These are phyloP conservation scores for Amphipyra berbera DNA, from an alignment of 2,888 invertebrate genomes.

Conservation along the genomic window DNA sequence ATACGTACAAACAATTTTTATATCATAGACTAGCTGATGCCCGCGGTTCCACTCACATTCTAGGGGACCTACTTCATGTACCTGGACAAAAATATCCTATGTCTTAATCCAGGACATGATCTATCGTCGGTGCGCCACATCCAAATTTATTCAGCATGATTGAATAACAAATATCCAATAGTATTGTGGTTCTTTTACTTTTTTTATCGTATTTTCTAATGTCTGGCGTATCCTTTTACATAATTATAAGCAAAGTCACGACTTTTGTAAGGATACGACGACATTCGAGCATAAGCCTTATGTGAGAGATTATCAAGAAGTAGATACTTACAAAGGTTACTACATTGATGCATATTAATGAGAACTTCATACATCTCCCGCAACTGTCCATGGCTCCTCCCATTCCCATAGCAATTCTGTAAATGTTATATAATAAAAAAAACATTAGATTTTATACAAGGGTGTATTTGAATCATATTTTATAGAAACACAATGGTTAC, in stretches of 20 bases:
- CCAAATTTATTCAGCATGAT: no score
- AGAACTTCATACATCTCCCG: constrained; percentile 96
- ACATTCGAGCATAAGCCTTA: constrained; percentile 4
- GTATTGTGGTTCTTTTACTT: neutral
- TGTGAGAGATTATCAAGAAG: neutral
- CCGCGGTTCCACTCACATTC: no score
- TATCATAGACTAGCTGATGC: no score
- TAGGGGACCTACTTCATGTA: no score
- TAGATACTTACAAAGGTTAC: constrained; percentile 94
- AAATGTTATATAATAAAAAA: constrained; percentile 30
- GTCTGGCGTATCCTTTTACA: neutral
- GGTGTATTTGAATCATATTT: neutral
- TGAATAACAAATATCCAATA: no score
- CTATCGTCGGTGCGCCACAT: no score
- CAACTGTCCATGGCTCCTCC: constrained; percentile 96
- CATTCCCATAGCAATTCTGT: constrained; percentile 91
- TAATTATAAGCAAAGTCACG: neutral
- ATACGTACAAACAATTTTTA: no score
- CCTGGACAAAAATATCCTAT: no score
- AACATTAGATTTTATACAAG: no score
- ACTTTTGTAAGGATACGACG: constrained; percentile 1
- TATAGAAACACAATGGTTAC: neutral
- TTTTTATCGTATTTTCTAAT: neutral
- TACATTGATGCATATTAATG: constrained; percentile 95
- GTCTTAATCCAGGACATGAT: no score